These are phyloP conservation scores for Pseudococcus viburni DNA, from an alignment of 2,888 invertebrate genomes.

Conservation along the genomic window DNA sequence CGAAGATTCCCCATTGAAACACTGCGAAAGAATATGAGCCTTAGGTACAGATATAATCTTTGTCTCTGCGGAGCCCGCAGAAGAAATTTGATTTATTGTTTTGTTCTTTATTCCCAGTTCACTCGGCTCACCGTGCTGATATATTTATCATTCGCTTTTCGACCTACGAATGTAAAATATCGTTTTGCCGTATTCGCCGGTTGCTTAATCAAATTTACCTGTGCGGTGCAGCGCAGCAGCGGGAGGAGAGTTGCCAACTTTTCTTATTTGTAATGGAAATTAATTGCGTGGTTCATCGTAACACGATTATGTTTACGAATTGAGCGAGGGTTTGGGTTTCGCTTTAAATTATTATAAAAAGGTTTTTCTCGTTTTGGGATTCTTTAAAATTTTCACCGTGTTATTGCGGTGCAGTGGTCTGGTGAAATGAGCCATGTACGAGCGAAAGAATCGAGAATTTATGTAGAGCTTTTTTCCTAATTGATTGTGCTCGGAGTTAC, in stretches of 20 bases:
- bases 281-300: slow-evolving; percentile 34
- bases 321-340: background rate
- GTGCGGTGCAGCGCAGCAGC: background rate
- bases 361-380: slow-evolving; percentile 1
- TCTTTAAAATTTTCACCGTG: slow-evolving; percentile 2
- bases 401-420: background rate
- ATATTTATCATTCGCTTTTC: slow-evolving; percentile 56
- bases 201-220: slow-evolving; percentile 49
- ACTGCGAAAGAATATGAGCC: slow-evolving; percentile 8
- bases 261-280: slow-evolving; percentile 49
- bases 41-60: slow-evolving; percentile 37
- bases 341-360: slow-evolving; percentile 9
- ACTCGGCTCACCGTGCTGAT: slow-evolving; percentile 36
- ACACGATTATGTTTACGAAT: slow-evolving; percentile 34
- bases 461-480: background rate
- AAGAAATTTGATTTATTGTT: slow-evolving; percentile 54
- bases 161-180: slow-evolving; percentile 42
- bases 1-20: background rate
- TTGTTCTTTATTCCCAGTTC: slow-evolving; percentile 56
- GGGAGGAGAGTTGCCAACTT: slow-evolving; percentile 7
- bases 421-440: background rate
- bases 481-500: background rate
- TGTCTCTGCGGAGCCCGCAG: background rate
- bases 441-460: background rate
- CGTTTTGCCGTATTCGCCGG: slow-evolving; percentile 9